Conservation (phyloP, 2,888 invertebrate genomes). For the Coleophora deauratella region DNA sequence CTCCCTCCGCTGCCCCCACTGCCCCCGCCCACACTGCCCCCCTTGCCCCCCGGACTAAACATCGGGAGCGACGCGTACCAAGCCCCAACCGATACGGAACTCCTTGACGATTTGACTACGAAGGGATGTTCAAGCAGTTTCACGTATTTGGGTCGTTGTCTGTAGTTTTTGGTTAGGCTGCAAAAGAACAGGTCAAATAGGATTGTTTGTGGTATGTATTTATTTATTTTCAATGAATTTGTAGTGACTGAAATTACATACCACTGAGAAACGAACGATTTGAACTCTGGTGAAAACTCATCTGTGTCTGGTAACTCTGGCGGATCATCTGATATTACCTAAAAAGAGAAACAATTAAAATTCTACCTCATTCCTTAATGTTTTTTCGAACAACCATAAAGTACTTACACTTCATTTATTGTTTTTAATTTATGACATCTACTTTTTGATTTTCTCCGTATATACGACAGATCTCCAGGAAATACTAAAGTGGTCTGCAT, state of each 20-base stretch:
- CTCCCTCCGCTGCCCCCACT: conserved; percentile 25
- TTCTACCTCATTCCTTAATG: no score
- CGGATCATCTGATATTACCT: conserved; percentile 90
- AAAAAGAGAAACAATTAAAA: conserved; percentile 27
- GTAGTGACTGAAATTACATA: conserved; percentile 47
- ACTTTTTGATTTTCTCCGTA: no score
- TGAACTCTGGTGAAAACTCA: conserved; percentile 89
- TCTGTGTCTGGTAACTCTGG: conserved; percentile 86
- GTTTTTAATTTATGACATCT: no score
- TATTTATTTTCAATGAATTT: no score
- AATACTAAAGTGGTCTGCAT: no score
- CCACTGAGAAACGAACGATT: conserved; percentile 93
- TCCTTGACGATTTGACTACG: conserved; percentile 84
- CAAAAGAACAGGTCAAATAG: not conserved
- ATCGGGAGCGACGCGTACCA: conserved; percentile 82
- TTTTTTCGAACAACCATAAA: no score
- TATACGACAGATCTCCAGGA: no score
- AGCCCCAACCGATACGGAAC: conserved; percentile 81
- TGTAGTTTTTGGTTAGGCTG: conserved; percentile 95
- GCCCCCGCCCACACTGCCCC: not conserved
- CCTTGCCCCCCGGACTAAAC: conserved; percentile 43
- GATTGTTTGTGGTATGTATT: not conserved
- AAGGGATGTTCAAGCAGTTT: conserved; percentile 92
- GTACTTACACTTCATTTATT: no score
- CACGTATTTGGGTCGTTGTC: conserved; percentile 94